Percentiles rank a stretch among this genome's conserved stretches.
Conservation (phyloP, 2,113 vertebrate species). For the Laterallus jamaicensis region DNA sequence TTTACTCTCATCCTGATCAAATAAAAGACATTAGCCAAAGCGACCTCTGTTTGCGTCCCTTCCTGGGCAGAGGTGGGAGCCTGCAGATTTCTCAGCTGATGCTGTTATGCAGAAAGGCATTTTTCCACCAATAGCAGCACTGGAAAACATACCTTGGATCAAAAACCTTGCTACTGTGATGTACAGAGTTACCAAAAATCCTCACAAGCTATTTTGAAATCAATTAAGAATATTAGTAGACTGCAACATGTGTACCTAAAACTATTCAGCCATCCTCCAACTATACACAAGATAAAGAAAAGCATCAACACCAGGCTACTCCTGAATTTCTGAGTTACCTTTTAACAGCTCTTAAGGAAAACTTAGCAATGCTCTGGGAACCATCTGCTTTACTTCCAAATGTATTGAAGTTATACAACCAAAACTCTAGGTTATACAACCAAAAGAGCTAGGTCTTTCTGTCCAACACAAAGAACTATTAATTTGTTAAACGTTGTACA, state of each 20-base stretch:
- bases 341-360: neutral
- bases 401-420: too few species aligned
- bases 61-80: neutral
- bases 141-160: neutral
- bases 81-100: neutral
- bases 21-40: slow-evolving; percentile 50
- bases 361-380: neutral
- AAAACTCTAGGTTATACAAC: too few species aligned
- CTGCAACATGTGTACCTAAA: neutral
- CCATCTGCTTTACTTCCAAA: too few species aligned
- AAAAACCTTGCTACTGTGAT: slow-evolving; percentile 15
- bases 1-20: slow-evolving; percentile 80
- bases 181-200: neutral
- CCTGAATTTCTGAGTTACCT: neutral
- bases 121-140: neutral
- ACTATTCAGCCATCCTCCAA: neutral
- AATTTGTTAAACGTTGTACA: neutral
- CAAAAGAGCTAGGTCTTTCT: too few species aligned
- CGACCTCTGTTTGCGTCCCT: neutral
- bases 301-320: neutral
- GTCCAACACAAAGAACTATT: neutral
- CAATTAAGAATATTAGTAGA: neutral
- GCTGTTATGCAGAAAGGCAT: neutral
- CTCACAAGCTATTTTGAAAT: neutral
- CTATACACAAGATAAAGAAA: neutral